Evolutionary conservation across 1,140 invertebrate genomes (phyloP).

Genomic region (Zelostemma sp.): DNA sequence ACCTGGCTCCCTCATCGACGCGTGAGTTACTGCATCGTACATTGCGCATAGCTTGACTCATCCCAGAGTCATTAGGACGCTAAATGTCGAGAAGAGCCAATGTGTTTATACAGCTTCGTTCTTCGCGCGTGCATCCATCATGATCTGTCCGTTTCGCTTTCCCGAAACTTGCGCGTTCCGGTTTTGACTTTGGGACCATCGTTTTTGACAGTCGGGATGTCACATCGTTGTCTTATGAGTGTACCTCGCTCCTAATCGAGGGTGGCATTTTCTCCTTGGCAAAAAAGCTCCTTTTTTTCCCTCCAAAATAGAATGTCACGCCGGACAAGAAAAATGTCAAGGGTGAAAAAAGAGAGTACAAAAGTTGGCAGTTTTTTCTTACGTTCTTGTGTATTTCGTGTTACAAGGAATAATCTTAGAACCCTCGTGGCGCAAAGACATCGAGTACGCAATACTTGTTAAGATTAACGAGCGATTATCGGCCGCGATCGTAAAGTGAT

Average conservation of each 20-base stretch:
- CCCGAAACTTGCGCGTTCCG: conserved; percentile 33
- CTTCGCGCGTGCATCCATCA: conserved; percentile 65
- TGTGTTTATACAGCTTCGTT: conserved; percentile 66
- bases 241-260: conserved; percentile 1
- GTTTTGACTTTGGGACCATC: conserved; percentile 44
- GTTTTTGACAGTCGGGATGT: conserved; percentile 44
- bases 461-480: conserved; percentile 59
- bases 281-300: too few relatives aligned
- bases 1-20: too few relatives aligned
- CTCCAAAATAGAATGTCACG: too few relatives aligned
- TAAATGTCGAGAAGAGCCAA: conserved; percentile 53
- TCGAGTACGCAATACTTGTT: conserved; percentile 26
- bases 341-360: conserved; percentile 1
- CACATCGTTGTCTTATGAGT: conserved; percentile 14
- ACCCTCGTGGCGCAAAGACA: conserved; percentile 32
- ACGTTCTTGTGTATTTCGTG: not conserved
- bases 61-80: conserved; percentile 58
- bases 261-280: not conserved
- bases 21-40: not conserved
- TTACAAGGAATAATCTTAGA: conserved; percentile 12
- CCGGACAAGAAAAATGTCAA: not conserved
- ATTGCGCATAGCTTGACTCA: conserved; percentile 10
- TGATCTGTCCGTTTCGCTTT: conserved; percentile 53
- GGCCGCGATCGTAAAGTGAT: not conserved
- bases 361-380: not conserved